Evolutionary conservation across 2,888 invertebrate genomes (phyloP), one percentile per base, ranked within the genome.

Genomic region (Apomyelois bistriatella): DNA sequence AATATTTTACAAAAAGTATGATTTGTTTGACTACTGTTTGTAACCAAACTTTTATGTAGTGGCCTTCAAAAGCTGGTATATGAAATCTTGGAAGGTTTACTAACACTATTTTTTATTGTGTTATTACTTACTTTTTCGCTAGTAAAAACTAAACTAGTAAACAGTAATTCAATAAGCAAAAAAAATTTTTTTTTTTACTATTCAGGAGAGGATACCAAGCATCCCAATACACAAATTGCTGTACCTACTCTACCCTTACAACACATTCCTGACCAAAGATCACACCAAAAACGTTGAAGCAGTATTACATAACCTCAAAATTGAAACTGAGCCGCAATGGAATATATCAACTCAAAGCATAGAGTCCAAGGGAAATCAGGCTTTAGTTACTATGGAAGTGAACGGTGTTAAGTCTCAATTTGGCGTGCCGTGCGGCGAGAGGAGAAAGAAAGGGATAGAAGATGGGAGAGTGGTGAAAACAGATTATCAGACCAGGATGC

Each of bases 221-320:
- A 79, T 95, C 35, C 91, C 94, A 9, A 85, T 93, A 0, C 92
- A 93, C 68, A 93, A 95, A 57, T 85, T 96, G 1, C 79, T 98
- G 37, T 93, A 93, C 59, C 91, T 95, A 35, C 87, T 98, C 0
- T 99, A 98, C 79, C 98, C 98, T 0, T 96, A 95, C 76, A 93
- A 94, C 63, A 88, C 93, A 1, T 94, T 98, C 76, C 82, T 98
- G 52, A 92, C 92, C n/a, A 92, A 93, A 68, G 97, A 98, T 48
- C 95, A 95, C 22, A 90, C 92, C 48, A 92, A 92, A 52, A 94
- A 95, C 12, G 93, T 98, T 0, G 92, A 94, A 68, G 92, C 92
- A 13, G 92, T 97, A 0, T 78, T 97, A 13, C 84, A 92, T 8
- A 94, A 93, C 12, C 91, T 96, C 32, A 91, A 92, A 16, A 73